These are phyloP conservation scores for Agrochola lota DNA, from an alignment of 2,888 invertebrate species.

Conservation along the genomic window DNA sequence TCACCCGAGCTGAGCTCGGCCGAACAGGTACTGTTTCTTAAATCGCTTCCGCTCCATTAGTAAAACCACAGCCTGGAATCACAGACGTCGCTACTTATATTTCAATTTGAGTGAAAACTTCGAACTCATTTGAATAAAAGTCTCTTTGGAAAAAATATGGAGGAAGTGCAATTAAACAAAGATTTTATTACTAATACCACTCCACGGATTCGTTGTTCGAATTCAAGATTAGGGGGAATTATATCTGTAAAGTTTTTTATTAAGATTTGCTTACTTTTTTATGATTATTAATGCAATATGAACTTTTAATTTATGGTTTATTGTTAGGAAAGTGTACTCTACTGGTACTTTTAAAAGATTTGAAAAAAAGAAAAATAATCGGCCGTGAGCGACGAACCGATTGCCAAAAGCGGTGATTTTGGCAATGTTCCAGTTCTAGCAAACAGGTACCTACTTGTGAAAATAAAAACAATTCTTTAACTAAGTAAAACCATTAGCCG, in stretches of 20 bases:
- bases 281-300: not conserved
- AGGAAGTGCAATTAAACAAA: conserved; percentile 57
- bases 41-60: conserved; percentile 24
- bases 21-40: not conserved
- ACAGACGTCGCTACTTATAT: conserved; percentile 59
- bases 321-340: not conserved
- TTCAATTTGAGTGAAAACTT: conserved; percentile 63
- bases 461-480: not conserved
- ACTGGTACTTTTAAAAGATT: not conserved
- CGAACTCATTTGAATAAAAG: conserved; percentile 69
- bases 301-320: not conserved
- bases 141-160: conserved; percentile 51
- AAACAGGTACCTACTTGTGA: not conserved
- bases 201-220: conserved; percentile 21
- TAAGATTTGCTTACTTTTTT: not conserved
- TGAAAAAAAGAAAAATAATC: too few species aligned
- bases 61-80: conserved; percentile 26
- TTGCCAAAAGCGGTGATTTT: not conserved
- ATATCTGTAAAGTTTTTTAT: conserved; percentile 24
- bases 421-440: not conserved
- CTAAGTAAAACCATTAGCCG: not conserved
- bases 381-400: not conserved
- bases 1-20: too few species aligned
- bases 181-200: conserved; percentile 50
- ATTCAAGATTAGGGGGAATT: conserved; percentile 34